Percentiles rank a stretch among this genome's conserved stretches.
Conservation (phyloP, 2,797 vertebrate species). For the Alca torda region DNA sequence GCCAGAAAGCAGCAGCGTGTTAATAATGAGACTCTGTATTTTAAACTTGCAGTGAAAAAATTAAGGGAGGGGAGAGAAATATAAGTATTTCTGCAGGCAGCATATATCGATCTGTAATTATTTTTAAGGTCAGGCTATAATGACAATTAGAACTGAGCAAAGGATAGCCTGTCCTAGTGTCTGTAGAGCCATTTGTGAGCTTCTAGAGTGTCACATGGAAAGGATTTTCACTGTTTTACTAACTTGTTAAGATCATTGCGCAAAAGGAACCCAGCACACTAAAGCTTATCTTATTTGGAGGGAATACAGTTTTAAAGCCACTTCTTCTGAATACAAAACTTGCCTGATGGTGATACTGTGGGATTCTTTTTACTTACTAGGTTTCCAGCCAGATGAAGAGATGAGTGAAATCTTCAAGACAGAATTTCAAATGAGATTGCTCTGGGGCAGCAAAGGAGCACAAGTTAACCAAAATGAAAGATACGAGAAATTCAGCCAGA, state of each 20-base stretch:
- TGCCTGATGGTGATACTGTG: not conserved
- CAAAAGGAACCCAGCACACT: not conserved
- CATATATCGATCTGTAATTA: not conserved
- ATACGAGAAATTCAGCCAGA: conserved; percentile 94
- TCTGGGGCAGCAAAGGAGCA: conserved; percentile 97
- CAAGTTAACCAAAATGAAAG: conserved; percentile 91
- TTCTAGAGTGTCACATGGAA: not conserved
- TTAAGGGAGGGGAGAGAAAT: not conserved
- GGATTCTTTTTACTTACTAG: conserved; percentile 71
- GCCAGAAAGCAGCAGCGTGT: not conserved
- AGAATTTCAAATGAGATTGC: conserved; percentile 94
- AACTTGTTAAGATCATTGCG: not conserved
- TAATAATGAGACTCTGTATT: not conserved
- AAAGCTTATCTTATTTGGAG: not conserved
- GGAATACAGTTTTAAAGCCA: not conserved
- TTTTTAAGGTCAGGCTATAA: not conserved
- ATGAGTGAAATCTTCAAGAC: conserved; percentile 94
- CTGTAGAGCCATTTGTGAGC: not conserved
- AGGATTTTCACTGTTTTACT: not conserved
- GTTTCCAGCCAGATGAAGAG: conserved; percentile 87
- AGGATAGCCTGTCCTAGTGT: not conserved
- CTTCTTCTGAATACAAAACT: not conserved
- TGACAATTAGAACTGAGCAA: not conserved
- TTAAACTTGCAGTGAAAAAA: not conserved
- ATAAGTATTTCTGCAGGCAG: not conserved